Evolutionary conservation across 2,888 invertebrate species (phyloP).

Genomic region (Parnassius apollo): DNA sequence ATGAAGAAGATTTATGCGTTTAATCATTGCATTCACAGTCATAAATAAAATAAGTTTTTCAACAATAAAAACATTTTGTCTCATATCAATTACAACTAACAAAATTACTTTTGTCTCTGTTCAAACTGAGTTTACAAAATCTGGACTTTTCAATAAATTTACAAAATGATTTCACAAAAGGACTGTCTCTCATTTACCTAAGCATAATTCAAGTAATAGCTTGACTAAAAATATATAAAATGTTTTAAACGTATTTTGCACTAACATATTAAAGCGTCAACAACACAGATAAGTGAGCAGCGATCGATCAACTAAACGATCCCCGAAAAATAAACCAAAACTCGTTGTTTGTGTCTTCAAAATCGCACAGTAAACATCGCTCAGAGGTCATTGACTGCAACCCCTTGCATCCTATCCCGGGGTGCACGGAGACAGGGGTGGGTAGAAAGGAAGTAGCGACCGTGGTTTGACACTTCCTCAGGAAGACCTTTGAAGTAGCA

Average conservation of each 20-base stretch:
- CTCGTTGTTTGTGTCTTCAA: constrained; percentile 70
- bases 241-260: neutral
- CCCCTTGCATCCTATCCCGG: constrained; percentile 50
- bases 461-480: constrained; percentile 79
- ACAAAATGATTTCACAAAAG: no score
- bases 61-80: no score
- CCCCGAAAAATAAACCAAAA: constrained; percentile 61
- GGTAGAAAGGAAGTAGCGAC: constrained; percentile 62
- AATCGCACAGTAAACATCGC: constrained; percentile 72
- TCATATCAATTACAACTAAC: no score
- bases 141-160: no score
- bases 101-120: no score
- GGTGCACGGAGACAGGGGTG: constrained; percentile 40
- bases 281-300: constrained; percentile 41
- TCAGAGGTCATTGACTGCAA: constrained; percentile 62
- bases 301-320: constrained; percentile 58
- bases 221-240: neutral
- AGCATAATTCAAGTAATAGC: neutral
- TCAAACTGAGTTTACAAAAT: no score
- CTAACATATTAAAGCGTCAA: constrained; percentile 15
- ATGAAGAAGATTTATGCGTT: no score
- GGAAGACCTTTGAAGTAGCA: constrained; percentile 75
- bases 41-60: no score
- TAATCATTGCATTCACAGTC: no score
- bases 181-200: no score